Base-by-base conservation (phyloP, 2,113 vertebrate genomes). In the Clinocottus analis region DNA sequence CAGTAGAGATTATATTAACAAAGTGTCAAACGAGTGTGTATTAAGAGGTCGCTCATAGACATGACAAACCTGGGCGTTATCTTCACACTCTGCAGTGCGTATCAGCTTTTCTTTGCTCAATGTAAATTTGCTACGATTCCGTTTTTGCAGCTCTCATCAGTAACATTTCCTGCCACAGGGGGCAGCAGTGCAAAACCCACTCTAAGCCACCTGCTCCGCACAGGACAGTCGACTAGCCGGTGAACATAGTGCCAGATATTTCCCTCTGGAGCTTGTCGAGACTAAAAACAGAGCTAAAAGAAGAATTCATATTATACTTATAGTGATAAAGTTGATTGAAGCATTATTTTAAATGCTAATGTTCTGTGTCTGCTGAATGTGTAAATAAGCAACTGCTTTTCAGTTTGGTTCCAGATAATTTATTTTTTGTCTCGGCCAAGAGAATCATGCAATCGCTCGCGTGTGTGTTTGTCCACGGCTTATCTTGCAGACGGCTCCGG, bases 241-340 rank as follows among this genome's bases (percentile, higher is more conserved):
- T 11, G 5, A 14, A 63, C 23, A 74, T 25, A 70, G 16, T 7
- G 23, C 16, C 37, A n/a, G 35, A 60, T 41, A 12, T 62, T 64
- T 64, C 31, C 31, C 7, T 51, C n/a, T 53, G 7, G 2, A 43
- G 61, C 31, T 23, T 60, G 35, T 70, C 21, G 16, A 23, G 35
- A 65, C 61, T 37, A 25, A 65, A 31, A 66, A 31, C 23, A 31
- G 2, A 75, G 25, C 25, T 23, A 14, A 75, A 75, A 56, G 4
- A 31, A 25, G 2, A 55, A 16, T 9, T 0, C 23, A n/a, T 63
- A 10, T 21, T 43, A 10, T 23, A 45, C 4, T 10, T 59, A 19
- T 1, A 12, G 17, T 65, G 0, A 3, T 17, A 16, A 6, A 19
- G 9, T 33, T 8, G 12, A 12, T 67, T 66, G 27, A 47, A 49